These are phyloP conservation scores for Tichodroma muraria DNA, from an alignment of 2,113 vertebrate species.

Conservation along the genomic window DNA sequence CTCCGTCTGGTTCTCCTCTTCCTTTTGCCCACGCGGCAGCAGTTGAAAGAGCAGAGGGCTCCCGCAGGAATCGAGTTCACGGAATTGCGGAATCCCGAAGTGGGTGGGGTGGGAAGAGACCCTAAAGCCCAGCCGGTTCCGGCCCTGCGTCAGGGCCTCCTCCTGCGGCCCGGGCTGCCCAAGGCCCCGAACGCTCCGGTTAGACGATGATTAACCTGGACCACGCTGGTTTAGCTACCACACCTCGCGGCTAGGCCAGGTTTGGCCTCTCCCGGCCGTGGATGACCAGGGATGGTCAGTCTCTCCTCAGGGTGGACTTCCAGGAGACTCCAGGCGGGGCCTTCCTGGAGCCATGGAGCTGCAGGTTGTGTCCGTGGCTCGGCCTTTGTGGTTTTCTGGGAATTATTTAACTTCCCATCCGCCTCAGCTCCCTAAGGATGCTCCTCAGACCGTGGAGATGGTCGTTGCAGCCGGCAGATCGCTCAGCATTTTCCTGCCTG, in stretches of 20 bases:
- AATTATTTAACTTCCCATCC: neutral
- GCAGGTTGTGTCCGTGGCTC: neutral
- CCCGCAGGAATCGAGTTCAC: no score
- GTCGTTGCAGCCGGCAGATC: neutral
- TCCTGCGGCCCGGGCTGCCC: neutral
- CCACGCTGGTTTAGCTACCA: fast-evolving
- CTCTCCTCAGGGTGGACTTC: neutral
- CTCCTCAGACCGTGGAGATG: neutral
- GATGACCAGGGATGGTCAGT: neutral
- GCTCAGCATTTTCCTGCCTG: neutral
- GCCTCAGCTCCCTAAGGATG: neutral
- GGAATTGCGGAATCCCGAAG: neutral
- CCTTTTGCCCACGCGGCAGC: neutral
- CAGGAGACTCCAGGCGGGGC: neutral
- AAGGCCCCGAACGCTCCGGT: neutral
- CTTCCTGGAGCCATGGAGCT: neutral
- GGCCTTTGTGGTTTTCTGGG: neutral
- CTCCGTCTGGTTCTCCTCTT: neutral
- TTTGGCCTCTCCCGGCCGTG: neutral
- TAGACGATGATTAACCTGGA: neutral
- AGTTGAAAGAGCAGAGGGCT: neutral
- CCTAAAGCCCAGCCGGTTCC: neutral
- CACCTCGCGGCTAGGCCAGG: neutral
- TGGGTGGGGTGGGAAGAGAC: neutral
- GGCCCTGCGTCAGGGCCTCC: neutral